Conservation (phyloP, 2,113 vertebrate species). For the Xiphophorus hellerii region DNA sequence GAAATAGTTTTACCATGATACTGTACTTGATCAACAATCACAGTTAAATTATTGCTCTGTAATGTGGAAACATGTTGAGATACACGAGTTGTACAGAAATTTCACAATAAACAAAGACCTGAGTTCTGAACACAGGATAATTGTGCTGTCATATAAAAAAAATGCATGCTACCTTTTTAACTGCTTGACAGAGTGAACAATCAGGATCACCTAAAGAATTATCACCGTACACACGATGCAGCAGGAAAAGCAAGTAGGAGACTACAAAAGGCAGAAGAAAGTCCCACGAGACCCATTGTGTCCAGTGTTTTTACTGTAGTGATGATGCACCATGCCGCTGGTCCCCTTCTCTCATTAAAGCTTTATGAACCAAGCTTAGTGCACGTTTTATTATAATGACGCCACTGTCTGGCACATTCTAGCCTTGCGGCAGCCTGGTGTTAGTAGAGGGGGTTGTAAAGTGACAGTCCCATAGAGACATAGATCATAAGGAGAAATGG, state of each 20-base stretch:
- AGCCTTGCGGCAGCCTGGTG: constrained; percentile 46
- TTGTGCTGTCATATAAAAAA: not conserved
- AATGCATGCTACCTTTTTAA: not conserved
- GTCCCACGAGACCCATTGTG: constrained; percentile 62
- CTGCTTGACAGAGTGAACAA: constrained; percentile 13
- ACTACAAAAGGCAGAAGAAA: constrained; percentile 21
- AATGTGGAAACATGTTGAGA: not conserved
- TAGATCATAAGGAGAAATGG: constrained; percentile 15
- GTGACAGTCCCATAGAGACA: constrained; percentile 35
- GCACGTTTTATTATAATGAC: constrained; percentile 72
- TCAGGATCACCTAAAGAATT: constrained; percentile 15
- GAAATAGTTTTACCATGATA: no score
- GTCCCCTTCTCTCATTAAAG: constrained; percentile 70
- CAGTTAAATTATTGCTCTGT: not conserved
- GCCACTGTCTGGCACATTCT: constrained; percentile 69
- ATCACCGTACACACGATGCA: constrained; percentile 15
- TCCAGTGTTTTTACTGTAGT: constrained; percentile 58
- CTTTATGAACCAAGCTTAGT: constrained; percentile 71
- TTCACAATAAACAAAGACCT: constrained; percentile 19
- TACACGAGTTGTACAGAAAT: not conserved
- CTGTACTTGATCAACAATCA: not conserved
- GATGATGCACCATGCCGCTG: constrained; percentile 63
- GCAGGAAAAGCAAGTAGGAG: constrained; percentile 22
- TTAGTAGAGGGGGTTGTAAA: constrained; percentile 15
- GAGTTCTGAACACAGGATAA: not conserved